Base-by-base conservation (phyloP, 2,888 invertebrate genomes). In the Synanthedon vespiformis region DNA sequence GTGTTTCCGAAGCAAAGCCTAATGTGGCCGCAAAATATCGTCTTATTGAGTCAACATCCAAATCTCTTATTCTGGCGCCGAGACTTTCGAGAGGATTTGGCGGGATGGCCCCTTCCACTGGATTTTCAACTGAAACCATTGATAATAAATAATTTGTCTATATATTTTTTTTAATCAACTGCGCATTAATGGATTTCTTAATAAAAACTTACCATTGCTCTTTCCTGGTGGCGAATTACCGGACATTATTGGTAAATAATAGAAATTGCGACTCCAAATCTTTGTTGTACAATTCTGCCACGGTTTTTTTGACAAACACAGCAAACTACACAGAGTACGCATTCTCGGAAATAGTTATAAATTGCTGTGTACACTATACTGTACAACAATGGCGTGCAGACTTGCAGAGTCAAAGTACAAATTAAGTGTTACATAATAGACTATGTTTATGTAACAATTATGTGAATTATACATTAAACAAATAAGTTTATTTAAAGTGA, bases 1-100 rank as follows among this genome's bases (percentile, higher is more conserved):
- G 66, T 0, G 81, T 73, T 58, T 89, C 89, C 53, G 86, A 80
- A 34, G 34, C 34, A 56, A 93, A 80, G 51, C 89, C 89, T 2
- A 94, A 80, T 65, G 91, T 92, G 56, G 90, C 88, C 11, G 90
- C 89, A 59, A 94, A 88, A 75, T 91, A 92, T 61, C 89, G 87
- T 53, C 91, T 80, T 51, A 94, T 88, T 53, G 88, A 85, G 62
- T 92, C 92, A 65, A 94, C 89, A 61, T 89, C 88, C 52, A 88
- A 74, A 56, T 89, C 89, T 53, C 81, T 65, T 56, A 83, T 60
- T 54, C 80, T 74, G 53, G 77, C 67, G 51, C 78, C 77, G 56
- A 80, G 60, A 58, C 65, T 77, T 53, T 81, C 84, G 47, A 71
- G 64, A 50, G 71, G 70, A 74, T 74, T 83, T 82, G 84, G 82